Evolutionary conservation across 2,113 vertebrate genomes (phyloP), one percentile per base, ranked within the genome.

Genomic region (Brachirus orientalis): DNA sequence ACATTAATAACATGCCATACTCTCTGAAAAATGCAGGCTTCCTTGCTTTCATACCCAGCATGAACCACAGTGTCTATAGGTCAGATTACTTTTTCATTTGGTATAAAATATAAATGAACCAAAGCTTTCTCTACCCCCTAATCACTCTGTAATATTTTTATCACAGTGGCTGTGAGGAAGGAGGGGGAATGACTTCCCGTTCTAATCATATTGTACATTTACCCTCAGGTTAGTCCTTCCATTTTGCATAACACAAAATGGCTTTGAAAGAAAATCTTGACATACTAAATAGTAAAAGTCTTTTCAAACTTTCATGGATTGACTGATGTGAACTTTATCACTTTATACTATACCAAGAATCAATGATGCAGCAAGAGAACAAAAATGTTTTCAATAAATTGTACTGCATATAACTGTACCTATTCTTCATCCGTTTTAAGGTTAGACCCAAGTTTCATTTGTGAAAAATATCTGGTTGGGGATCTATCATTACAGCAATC

Each of bases 401-500:
- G 88, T 69, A 69, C 52, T 69, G 59, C 67, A 83, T 57, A 54
- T 75, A 9, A 17, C 69, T 40, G 67, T 72, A 69, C 58, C 62
- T 36, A 48, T 75, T 84, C 72, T 70, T 60, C 37, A 77, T 70
- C 83, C 51, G 72, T 84, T 86, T 84, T 82, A 83, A 51, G 63
- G 71, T 69, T 16, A 36, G 79, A 81, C 84, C 69, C 80, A 76
- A 89, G 84, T 83, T 89, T 87, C 82, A 82, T 89, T 90, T 88
- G 73, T 89, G 85, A 87, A 72, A 92, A 90, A 91, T 90, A 76
- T 86, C 84, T 90, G 84, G 87, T 89, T 86, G 75, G 83, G 68
- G 54, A 72, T 83, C 89, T 91, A 84, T 93, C 83, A 93, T 94
- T 92, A 93, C 44, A 18, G 71, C 84, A 91, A 90, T 91, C 85